Percentiles rank a stretch among this genome's conserved stretches.
These are phyloP conservation scores for Drosophila littoralis DNA, from an alignment of 1,140 invertebrate genomes.

Conservation along the genomic window DNA sequence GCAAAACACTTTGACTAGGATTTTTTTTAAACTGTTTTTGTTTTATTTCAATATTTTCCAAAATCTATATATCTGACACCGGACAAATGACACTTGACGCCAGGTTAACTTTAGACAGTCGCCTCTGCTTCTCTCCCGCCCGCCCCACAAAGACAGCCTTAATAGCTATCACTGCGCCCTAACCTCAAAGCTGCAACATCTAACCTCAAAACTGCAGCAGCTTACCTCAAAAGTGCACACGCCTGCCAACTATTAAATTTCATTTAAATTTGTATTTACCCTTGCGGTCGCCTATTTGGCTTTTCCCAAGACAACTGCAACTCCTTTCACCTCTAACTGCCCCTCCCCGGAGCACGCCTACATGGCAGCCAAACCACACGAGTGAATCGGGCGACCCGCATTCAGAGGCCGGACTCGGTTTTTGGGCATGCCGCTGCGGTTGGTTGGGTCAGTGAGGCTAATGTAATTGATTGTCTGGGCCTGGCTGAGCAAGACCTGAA, in stretches of 20 bases:
- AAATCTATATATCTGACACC: not conserved
- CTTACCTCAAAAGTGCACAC: conserved; percentile 9
- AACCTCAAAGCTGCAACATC: conserved; percentile 2
- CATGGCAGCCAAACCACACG: conserved; percentile 22
- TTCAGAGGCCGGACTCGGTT: conserved; percentile 30
- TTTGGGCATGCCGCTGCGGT: conserved; percentile 22
- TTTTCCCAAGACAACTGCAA: conserved; percentile 9
- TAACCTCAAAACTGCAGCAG: not conserved
- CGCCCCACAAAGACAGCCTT: not conserved
- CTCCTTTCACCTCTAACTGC: not conserved
- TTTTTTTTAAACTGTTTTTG: conserved; percentile 14
- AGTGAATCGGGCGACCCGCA: conserved; percentile 19
- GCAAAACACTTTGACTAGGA: conserved; percentile 28
- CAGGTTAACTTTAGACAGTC: not conserved
- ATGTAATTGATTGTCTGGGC: conserved; percentile 72
- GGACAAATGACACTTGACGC: conserved; percentile 2
- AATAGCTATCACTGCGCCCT: conserved; percentile 3
- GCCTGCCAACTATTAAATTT: conserved; percentile 40
- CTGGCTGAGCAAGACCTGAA: conserved; percentile 39
- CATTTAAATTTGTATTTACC: conserved; percentile 42
- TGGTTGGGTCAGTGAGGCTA: conserved; percentile 45
- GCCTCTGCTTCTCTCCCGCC: not conserved
- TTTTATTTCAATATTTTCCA: not conserved
- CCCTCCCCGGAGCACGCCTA: not conserved
- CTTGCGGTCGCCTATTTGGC: conserved; percentile 34